Evolutionary conservation across 2,113 vertebrate genomes (phyloP), one percentile per base, ranked within the genome.

Genomic region (Cyrtonyx montezumae): DNA sequence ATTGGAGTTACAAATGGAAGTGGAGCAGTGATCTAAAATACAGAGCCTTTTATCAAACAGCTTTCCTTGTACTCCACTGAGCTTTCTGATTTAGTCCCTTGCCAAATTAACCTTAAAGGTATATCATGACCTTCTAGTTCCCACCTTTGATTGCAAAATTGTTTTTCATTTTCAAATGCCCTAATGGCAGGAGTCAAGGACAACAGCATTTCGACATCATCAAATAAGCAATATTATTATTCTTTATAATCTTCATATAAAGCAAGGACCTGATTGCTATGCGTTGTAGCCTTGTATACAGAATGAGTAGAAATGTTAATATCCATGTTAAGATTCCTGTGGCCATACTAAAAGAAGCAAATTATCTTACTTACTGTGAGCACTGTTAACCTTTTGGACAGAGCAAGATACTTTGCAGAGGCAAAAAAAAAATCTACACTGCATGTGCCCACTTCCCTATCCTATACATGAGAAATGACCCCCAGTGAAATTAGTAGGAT

Each of bases 41-140:
- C 51, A 71, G 51, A 53, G 1, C 4, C 56, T 90, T 92, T 91
- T 83, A 78, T 78, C 79, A 87, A 84, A 59, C 34, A 85, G 32
- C 30, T 92, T 74, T 28, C 46, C 32, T 83, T 42, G 46, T 55
- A 81, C 43, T 85, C 55, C 25, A 59, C 25, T 42, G 22, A 93
- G 69, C 22, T 86, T 89, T 69, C 43, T 91, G 20, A 34, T 87
- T 92, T 75, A 75, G 32, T 79, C 7, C 9, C 46, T 74, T 85
- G 43, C 7, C 65, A 90, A 91, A 91, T 94, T 74, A 80, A 87
- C 46, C 68, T 85, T 90, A 58, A 92, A 94, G 19, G 15, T 81
- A 42, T 36, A 65, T 68, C 6, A 28, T 37, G 36, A 88, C 30
- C 61, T 82, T 80, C 46, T 77, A 87, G 51, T 36, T 16, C 4